A percentile compares a stretch with the other conserved stretches of the same genome.
These are phyloP conservation scores for Apamea monoglypha DNA, from an alignment of 2,888 invertebrate species.

Conservation along the genomic window DNA sequence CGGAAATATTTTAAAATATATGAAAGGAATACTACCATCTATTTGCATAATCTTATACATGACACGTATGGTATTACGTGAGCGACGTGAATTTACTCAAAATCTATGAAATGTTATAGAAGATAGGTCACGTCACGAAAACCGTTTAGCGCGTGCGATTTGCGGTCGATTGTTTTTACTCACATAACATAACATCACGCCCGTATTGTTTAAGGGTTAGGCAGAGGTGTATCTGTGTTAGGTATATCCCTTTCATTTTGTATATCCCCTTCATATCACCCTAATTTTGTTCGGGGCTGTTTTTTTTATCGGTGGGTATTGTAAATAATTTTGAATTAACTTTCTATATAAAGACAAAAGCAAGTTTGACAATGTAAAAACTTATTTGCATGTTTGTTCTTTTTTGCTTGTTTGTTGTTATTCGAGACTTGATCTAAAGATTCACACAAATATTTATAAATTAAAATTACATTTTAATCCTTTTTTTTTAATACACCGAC, in stretches of 20 bases:
- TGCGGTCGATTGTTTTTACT: neutral
- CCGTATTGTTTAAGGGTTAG: neutral
- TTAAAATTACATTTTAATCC: too few relatives aligned
- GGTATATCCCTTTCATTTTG: too few relatives aligned
- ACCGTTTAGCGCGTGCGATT: conserved; percentile 4
- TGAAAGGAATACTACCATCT: neutral
- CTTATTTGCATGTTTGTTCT: too few relatives aligned
- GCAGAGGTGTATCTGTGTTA: neutral
- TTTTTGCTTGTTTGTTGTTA: too few relatives aligned
- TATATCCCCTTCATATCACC: too few relatives aligned
- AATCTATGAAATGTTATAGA: conserved; percentile 20
- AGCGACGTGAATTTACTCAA: conserved; percentile 36
- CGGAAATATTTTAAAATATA: conserved; percentile 8
- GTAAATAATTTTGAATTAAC: neutral
- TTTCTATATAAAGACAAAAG: neutral
- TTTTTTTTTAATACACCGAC: too few relatives aligned
- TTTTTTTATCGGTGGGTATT: too few relatives aligned
- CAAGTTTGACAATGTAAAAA: neutral
- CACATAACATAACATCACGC: neutral
- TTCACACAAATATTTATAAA: neutral
- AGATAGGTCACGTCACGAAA: conserved; percentile 60
- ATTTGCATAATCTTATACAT: conserved; percentile 51
- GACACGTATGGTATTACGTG: conserved; percentile 62
- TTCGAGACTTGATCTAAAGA: neutral
- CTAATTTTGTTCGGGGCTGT: neutral